Evolutionary conservation across 2,888 invertebrate genomes (phyloP).

Genomic region (Phortica magna): DNA sequence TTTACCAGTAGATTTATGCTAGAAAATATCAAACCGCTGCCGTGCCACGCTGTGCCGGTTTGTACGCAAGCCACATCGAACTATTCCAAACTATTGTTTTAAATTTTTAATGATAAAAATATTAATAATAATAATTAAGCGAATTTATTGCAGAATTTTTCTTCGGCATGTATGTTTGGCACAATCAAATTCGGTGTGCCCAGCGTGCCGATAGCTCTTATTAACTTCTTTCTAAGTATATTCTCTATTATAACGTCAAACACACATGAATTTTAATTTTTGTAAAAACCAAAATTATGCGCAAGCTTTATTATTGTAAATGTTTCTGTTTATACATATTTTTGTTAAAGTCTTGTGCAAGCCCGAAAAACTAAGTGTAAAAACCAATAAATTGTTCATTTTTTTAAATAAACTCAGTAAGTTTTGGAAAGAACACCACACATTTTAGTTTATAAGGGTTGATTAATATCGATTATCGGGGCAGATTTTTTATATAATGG

Average conservation of each 20-base stretch:
- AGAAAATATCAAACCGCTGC: too few relatives aligned
- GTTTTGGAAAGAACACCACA: not conserved
- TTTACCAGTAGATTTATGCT: conserved; percentile 1
- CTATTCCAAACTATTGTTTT: conserved; percentile 24
- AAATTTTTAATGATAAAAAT: too few relatives aligned
- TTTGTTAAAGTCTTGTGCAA: too few relatives aligned
- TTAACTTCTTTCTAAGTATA: not conserved
- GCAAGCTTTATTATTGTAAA: too few relatives aligned
- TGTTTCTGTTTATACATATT: too few relatives aligned
- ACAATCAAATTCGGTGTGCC: not conserved
- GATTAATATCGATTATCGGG: too few relatives aligned
- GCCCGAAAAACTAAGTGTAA: not conserved
- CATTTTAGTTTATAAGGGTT: too few relatives aligned
- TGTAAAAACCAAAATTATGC: too few relatives aligned
- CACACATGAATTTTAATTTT: too few relatives aligned
- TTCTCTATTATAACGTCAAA: too few relatives aligned
- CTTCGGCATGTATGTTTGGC: not conserved
- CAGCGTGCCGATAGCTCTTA: not conserved
- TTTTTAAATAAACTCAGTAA: not conserved
- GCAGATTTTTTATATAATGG: not conserved
- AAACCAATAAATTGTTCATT: not conserved
- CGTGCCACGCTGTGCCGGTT: not conserved
- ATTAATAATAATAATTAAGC: conserved; percentile 14
- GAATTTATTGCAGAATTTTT: conserved; percentile 19
- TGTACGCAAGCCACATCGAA: not conserved